Evolutionary conservation across 2,113 vertebrate species (phyloP).

Genomic region (Anguilla japonica): DNA sequence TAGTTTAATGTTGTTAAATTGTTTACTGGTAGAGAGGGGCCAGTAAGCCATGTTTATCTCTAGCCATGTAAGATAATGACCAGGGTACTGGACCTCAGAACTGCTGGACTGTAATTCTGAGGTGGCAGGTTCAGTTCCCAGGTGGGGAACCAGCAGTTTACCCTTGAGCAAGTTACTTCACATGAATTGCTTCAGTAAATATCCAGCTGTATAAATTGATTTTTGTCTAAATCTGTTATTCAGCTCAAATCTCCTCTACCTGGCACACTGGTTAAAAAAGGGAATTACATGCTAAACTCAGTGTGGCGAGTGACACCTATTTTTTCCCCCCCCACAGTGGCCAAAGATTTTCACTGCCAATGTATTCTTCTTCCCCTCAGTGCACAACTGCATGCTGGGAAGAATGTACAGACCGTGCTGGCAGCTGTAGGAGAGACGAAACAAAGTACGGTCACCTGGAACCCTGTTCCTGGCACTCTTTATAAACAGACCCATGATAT

Average conservation of each 20-base stretch:
- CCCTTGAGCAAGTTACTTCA: background rate
- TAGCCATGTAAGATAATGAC: too few species aligned
- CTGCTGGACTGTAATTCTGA: too few species aligned
- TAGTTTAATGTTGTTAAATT: background rate
- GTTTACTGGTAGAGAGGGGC: too few species aligned
- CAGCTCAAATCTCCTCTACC: too few species aligned
- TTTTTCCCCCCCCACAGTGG: background rate
- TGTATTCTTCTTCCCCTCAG: constrained; percentile 55
- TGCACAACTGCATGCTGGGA: constrained; percentile 93
- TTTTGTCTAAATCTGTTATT: too few species aligned
- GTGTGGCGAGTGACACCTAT: background rate
- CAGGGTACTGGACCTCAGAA: too few species aligned
- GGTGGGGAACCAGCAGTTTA: too few species aligned
- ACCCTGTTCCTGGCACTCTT: background rate
- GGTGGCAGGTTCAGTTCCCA: background rate
- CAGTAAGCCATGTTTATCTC: too few species aligned
- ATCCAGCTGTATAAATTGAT: background rate
- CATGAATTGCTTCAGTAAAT: background rate
- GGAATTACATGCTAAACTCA: background rate
- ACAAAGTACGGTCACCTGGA: background rate
- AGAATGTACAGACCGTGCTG: constrained; percentile 94
- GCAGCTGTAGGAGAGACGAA: constrained; percentile 67
- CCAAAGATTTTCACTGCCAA: background rate
- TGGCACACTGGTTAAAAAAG: background rate
- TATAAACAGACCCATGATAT: background rate